A percentile compares a stretch with the other conserved stretches of the same genome.
Conservation (phyloP, 1,140 invertebrate genomes). For the Hycleus cichorii region DNA sequence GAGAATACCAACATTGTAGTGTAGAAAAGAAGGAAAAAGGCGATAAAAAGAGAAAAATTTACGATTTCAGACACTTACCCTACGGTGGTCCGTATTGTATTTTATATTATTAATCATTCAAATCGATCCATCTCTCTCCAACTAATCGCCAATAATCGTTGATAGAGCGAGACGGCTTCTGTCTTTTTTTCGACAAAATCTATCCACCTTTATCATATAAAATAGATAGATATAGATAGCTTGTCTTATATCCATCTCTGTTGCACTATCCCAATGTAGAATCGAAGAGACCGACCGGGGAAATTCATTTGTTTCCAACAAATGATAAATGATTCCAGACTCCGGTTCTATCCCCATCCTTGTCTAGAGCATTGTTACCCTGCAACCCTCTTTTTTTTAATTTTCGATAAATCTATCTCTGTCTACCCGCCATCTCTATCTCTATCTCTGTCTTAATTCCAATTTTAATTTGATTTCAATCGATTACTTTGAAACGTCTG, state of each 20-base stretch:
- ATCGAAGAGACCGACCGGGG: constrained; percentile 22
- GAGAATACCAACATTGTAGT: no score
- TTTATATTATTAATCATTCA: constrained; percentile 25
- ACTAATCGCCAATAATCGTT: no score
- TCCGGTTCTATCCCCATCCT: neutral
- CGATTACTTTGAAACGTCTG: neutral
- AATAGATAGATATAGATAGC: neutral
- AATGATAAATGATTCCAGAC: constrained; percentile 32
- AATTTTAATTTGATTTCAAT: no score
- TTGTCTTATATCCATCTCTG: neutral
- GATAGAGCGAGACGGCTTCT: neutral
- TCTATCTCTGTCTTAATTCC: no score
- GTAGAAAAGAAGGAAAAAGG: no score
- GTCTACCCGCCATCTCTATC: no score
- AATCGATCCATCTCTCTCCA: constrained; percentile 8
- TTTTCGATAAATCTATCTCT: no score
- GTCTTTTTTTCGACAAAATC: neutral
- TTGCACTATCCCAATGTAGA: constrained; percentile 25
- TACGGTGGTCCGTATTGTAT: constrained; percentile 20
- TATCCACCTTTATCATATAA: no score
- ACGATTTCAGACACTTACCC: constrained; percentile 8
- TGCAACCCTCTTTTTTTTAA: no score
- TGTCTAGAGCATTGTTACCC: no score
- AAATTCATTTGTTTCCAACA: constrained; percentile 35
- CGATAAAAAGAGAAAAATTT: neutral